Percentiles rank a stretch among this genome's conserved stretches.
Conservation (phyloP, 2,113 vertebrate species). For the Thymallus thymallus region DNA sequence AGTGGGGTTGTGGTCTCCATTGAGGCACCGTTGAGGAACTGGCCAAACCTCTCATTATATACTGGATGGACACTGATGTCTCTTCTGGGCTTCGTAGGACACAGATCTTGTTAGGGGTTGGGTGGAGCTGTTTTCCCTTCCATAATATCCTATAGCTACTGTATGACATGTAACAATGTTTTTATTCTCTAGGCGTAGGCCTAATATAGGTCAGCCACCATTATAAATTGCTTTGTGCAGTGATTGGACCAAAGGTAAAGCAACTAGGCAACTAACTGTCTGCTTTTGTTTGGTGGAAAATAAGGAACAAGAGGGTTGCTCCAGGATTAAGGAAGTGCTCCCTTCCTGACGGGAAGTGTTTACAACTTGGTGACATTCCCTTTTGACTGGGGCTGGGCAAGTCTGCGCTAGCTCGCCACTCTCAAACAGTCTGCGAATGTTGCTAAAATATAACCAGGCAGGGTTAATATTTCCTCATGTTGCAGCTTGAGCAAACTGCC, state of each 20-base stretch:
- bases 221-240: neutral
- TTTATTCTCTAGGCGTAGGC: neutral
- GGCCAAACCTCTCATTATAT: no score
- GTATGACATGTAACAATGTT: slow-evolving; percentile 50
- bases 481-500: slow-evolving; percentile 26
- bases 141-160: slow-evolving; percentile 75
- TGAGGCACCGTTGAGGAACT: no score
- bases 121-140: slow-evolving; percentile 64
- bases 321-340: slow-evolving; percentile 74
- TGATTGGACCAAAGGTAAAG: neutral
- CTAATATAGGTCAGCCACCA: neutral
- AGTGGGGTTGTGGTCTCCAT: no score
- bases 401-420: slow-evolving; percentile 60
- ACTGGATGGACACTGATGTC: no score
- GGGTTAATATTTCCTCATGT: slow-evolving; percentile 36
- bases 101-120: neutral
- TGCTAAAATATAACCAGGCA: slow-evolving; percentile 38
- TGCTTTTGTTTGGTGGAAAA: slow-evolving; percentile 61
- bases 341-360: slow-evolving; percentile 64
- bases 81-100: no score
- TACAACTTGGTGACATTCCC: slow-evolving; percentile 59
- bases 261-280: slow-evolving; percentile 34
- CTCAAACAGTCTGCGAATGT: slow-evolving; percentile 47
- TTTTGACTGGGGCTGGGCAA: slow-evolving; percentile 74
- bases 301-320: slow-evolving; percentile 61